phyloP scores from a whole-genome alignment of 2,113 vertebrate species.

The Halichoerus grypus region DNA sequence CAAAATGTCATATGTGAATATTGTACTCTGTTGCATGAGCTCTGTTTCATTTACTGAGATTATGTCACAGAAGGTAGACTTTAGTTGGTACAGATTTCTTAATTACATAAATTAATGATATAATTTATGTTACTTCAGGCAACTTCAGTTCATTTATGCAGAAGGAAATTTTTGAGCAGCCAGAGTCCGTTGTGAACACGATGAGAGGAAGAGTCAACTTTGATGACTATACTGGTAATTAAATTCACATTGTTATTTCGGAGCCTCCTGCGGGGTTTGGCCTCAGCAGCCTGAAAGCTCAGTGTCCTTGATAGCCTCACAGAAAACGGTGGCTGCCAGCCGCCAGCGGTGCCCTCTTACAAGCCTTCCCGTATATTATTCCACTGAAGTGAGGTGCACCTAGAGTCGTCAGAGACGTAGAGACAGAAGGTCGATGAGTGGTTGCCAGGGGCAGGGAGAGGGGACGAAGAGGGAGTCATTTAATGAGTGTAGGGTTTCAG shows the following conservation, averaged over 20 bases:
- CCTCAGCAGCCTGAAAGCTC: not conserved
- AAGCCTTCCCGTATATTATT: not conserved
- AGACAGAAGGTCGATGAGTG: not conserved
- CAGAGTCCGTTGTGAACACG: constrained; percentile 98
- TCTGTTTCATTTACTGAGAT: constrained; percentile 45
- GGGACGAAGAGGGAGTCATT: not conserved
- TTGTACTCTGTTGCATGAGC: not conserved
- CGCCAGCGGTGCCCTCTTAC: not conserved
- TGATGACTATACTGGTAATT: constrained; percentile 95
- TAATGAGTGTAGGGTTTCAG: not conserved
- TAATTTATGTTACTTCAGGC: constrained; percentile 86
- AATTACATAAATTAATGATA: not conserved
- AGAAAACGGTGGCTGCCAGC: not conserved
- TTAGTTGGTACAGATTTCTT: constrained; percentile 47
- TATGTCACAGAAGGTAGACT: constrained; percentile 9
- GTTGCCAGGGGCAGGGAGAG: not conserved
- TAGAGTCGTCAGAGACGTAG: not conserved
- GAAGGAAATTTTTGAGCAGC: constrained; percentile 99
- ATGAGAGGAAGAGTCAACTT: constrained; percentile 99
- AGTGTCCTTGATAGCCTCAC: not conserved
- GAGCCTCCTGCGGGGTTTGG: not conserved
- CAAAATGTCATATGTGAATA: constrained; percentile 25
- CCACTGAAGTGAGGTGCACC: not conserved
- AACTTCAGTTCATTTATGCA: constrained; percentile 99
- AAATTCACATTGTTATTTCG: not conserved